phyloP scores from a whole-genome alignment of 1,140 invertebrate genomes.

The Oryctes rhinoceros region DNA sequence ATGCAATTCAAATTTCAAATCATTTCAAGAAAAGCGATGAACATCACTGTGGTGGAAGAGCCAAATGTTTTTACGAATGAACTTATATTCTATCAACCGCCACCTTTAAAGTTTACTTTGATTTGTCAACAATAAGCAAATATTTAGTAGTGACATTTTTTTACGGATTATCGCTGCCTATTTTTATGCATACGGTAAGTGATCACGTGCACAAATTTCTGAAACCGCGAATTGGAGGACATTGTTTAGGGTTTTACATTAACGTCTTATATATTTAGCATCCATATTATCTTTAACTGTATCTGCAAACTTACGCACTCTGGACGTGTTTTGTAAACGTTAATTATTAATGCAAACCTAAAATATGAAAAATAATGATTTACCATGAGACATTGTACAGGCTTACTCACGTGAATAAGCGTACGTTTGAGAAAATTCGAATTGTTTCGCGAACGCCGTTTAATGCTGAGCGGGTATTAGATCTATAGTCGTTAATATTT shows the following conservation, averaged over 20 bases:
- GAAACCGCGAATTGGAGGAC: neutral
- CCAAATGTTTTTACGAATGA: no score
- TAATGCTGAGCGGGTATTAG: neutral
- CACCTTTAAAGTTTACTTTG: no score
- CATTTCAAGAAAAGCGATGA: no score
- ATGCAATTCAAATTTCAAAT: no score
- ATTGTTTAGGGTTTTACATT: conserved; percentile 1
- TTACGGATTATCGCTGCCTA: no score
- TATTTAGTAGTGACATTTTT: no score
- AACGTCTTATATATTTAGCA: neutral
- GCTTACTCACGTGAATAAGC: neutral
- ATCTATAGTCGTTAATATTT: neutral
- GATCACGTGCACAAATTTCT: conserved; percentile 5
- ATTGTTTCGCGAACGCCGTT: neutral
- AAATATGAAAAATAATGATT: neutral
- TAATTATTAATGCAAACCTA: neutral
- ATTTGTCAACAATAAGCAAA: no score
- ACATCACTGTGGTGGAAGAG: no score
- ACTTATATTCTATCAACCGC: no score
- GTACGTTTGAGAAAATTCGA: neutral
- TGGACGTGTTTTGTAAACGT: neutral
- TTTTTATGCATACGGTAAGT: neutral
- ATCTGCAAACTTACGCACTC: neutral
- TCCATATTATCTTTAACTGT: neutral
- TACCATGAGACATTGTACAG: neutral